These are phyloP conservation scores for Bombus waltoni DNA, from an alignment of 1,140 invertebrate genomes.

Conservation along the genomic window DNA sequence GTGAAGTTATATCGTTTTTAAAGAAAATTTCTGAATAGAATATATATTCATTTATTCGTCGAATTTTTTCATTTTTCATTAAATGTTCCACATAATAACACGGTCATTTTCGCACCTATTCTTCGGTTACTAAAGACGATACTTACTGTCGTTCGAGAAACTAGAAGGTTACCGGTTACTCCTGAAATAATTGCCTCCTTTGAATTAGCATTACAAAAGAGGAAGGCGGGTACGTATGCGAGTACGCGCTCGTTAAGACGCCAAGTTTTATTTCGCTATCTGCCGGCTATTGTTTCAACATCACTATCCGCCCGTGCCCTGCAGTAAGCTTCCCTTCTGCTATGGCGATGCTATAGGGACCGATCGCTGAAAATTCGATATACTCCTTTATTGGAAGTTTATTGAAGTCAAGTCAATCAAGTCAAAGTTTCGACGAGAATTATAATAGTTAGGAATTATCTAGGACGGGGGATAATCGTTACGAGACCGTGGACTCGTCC, in stretches of 20 bases:
- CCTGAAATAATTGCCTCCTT: constrained; percentile 65
- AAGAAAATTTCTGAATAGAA: too few relatives aligned
- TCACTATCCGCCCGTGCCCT: constrained; percentile 51
- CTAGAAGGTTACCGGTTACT: constrained; percentile 52
- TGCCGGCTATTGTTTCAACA: constrained; percentile 65
- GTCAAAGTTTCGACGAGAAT: neutral
- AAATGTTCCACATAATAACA: neutral
- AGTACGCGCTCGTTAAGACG: constrained; percentile 60
- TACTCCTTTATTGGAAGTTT: constrained; percentile 30
- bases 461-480: neutral
- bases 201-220: constrained; percentile 68
- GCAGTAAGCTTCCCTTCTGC: constrained; percentile 49
- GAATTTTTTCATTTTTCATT: neutral
- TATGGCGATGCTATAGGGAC: neutral
- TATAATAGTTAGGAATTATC: neutral
- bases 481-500: constrained; percentile 26
- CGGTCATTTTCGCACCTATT: constrained; percentile 29
- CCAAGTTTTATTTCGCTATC: constrained; percentile 62
- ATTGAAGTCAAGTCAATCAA: neutral
- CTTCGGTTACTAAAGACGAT: constrained; percentile 30
- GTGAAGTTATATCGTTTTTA: too few relatives aligned
- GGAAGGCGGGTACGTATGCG: constrained; percentile 55
- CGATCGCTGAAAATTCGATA: constrained; percentile 53
- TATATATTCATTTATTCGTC: neutral
- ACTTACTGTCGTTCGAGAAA: constrained; percentile 43